phyloP scores from a whole-genome alignment of 2,888 invertebrate species.

The Coenonympha glycerion region DNA sequence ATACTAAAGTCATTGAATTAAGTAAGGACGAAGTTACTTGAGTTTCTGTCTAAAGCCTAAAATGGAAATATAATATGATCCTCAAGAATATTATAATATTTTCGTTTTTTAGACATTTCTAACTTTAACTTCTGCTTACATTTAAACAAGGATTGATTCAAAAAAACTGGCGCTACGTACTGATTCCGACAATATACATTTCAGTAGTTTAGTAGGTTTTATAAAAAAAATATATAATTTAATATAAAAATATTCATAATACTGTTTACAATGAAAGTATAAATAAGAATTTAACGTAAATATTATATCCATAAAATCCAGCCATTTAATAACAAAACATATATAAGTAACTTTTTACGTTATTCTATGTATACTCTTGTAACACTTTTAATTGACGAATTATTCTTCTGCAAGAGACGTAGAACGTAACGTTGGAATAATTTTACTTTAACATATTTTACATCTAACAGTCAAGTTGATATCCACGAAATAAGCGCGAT shows the following conservation, averaged over 20 bases:
- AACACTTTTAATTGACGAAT: slow-evolving; percentile 2
- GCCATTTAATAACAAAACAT: slow-evolving; percentile 17
- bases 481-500: background rate
- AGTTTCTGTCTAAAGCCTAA: no score
- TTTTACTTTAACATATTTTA: background rate
- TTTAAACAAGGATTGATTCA: no score
- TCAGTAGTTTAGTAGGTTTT: background rate
- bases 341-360: background rate
- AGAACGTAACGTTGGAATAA: background rate
- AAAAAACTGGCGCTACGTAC: no score
- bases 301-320: slow-evolving; percentile 15
- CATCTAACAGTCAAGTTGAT: background rate
- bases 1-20: no score
- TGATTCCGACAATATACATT: background rate
- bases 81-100: no score
- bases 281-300: no score
- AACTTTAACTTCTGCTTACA: no score
- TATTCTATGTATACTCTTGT: background rate
- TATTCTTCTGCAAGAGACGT: background rate
- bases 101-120: no score
- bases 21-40: no score
- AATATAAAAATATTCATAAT: no score
- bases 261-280: background rate
- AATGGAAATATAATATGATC: no score
- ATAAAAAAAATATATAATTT: background rate